Percentiles rank a stretch among this genome's conserved stretches.
Evolutionary conservation across 2,888 invertebrate genomes (phyloP).

Genomic region (Drosophila sordidula): DNA sequence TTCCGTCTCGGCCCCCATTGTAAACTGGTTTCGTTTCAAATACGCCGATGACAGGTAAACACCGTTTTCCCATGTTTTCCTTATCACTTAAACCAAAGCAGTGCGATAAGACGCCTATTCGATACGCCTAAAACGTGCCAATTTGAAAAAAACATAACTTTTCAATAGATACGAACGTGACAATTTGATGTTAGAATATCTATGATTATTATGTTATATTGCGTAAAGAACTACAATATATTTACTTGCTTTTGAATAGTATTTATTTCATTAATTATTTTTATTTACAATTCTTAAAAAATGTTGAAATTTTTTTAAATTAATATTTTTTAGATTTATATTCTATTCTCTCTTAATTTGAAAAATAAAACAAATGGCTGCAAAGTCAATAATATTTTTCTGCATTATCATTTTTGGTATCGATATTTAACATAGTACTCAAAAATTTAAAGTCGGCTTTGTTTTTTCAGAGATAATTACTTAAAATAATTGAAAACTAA

Average conservation of each 20-base stretch:
- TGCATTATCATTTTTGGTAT: no score
- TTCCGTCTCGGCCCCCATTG: neutral
- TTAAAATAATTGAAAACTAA: no score
- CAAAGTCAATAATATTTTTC: no score
- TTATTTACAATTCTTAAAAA: no score
- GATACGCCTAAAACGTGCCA: conserved; percentile 31
- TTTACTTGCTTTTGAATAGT: neutral
- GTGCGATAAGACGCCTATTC: conserved; percentile 15
- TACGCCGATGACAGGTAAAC: conserved; percentile 28
- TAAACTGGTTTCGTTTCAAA: conserved; percentile 13
- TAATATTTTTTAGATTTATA: no score
- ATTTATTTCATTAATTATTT: no score
- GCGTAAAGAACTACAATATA: neutral
- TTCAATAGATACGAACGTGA: conserved; percentile 36
- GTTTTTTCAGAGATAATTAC: no score
- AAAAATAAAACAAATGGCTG: no score
- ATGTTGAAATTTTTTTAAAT: no score
- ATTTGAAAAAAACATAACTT: conserved; percentile 7
- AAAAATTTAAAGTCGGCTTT: no score
- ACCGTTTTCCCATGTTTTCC: conserved; percentile 8
- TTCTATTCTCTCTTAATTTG: no score
- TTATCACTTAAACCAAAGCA: neutral
- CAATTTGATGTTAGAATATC: conserved; percentile 4
- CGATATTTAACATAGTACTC: no score
- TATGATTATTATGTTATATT: neutral